Evolutionary conservation across 92 coral and sea anemone genomes (phyloP), one percentile per base, ranked within the genome.

Genomic region (Galaxea fascicularis): DNA sequence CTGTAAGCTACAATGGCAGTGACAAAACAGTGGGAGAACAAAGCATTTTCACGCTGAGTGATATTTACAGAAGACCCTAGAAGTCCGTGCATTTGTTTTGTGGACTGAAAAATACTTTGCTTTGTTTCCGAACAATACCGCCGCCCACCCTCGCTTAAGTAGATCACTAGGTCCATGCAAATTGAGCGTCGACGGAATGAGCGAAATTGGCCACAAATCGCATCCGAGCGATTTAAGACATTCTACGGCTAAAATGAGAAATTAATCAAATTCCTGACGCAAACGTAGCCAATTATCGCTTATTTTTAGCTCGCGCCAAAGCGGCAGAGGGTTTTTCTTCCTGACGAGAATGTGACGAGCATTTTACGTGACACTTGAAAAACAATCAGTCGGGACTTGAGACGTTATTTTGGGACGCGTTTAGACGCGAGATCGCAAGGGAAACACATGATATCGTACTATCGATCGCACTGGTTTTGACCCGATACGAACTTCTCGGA

Each of bases 361-460:
- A 26, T 29, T 79, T 79, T 70, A 82, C 86, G 86, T 82, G 86
- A 82, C 86, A 70, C 78, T 82, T 72, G 35, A 82, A 59, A 60
- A 71, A 82, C 86, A 82, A 82, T 82, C 86, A 58, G 78, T 71
- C 57, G 78, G 56, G 78, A 82, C 78, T 82, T 56, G 77, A 82
- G 86, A 82, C 71, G n/a, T 71, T 82, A 82, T 82, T 82, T 82
- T 82, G 86, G 86, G 78, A 82, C 78, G 78, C 77, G 86, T 70
- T 82, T 82, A 70, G 86, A 71, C 86, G 77, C 44, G 84, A 71
- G 76, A 79, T 79, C 75, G 84, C 84, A 56, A 82, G 86, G 18
- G 71, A 22, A 56, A 71, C 86, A 82, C 86, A 82, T 82, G 86
- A 82, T 82, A 82, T 82, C 68, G 78, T 59, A 62, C 77, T 39